phyloP scores from a whole-genome alignment of 2,888 invertebrate species.

The Archips xylosteana region DNA sequence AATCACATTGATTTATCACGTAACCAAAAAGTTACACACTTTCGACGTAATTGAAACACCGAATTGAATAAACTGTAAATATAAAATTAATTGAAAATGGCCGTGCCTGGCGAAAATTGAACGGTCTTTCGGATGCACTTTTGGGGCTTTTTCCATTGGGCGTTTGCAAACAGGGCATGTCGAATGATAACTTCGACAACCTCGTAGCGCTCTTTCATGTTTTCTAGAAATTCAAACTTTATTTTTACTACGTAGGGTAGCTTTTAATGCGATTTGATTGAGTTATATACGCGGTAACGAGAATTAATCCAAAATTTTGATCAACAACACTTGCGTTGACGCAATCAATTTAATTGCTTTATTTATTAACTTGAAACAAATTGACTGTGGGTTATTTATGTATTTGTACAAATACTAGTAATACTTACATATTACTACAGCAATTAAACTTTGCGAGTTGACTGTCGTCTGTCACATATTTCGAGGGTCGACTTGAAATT shows the following conservation, averaged over 20 bases:
- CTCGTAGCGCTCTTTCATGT: not conserved
- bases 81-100: constrained; percentile 62
- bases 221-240: not conserved
- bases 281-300: not conserved
- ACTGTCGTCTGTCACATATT: too few relatives aligned
- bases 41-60: constrained; percentile 37
- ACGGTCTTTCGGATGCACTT: constrained; percentile 61
- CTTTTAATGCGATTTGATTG: not conserved
- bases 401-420: not conserved
- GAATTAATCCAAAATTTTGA: constrained; percentile 53
- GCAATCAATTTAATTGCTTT: constrained; percentile 70
- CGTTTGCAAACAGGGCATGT: constrained; percentile 16
- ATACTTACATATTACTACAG: too few relatives aligned
- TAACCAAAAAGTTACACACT: constrained; percentile 27
- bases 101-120: constrained; percentile 58
- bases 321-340: constrained; percentile 62
- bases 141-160: constrained; percentile 46
- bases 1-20: not conserved
- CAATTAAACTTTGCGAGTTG: too few relatives aligned
- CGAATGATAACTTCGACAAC: not conserved
- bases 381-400: constrained; percentile 15
- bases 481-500: too few relatives aligned
- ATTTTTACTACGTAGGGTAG: not conserved
- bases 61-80: constrained; percentile 45
- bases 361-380: constrained; percentile 36